These are phyloP conservation scores for Miichthys miiuy DNA, from an alignment of 2,797 vertebrate species.

Conservation along the genomic window DNA sequence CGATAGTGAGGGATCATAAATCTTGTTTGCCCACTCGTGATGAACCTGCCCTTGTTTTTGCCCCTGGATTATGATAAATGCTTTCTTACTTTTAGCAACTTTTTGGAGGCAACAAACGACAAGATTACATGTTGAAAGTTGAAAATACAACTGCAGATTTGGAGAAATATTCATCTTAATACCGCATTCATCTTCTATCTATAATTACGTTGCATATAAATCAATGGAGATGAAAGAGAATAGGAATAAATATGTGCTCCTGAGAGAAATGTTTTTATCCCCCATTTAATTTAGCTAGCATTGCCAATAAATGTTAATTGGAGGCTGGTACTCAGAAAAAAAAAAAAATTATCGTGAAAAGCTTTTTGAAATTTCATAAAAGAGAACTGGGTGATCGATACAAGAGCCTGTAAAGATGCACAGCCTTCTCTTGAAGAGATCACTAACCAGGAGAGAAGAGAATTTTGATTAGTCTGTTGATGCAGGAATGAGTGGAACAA, in stretches of 20 bases:
- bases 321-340: constrained; percentile 10
- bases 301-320: constrained; percentile 25
- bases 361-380: constrained; percentile 37
- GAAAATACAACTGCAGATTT: not conserved
- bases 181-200: not conserved
- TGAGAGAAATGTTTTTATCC: constrained; percentile 11
- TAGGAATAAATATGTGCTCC: not conserved
- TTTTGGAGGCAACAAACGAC: not conserved
- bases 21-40: not conserved
- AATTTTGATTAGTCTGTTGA: constrained; percentile 46
- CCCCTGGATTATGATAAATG: not conserved
- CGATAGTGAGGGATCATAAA: not conserved
- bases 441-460: constrained; percentile 27
- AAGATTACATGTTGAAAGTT: no score
- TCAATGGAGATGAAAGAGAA: not conserved
- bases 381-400: constrained; percentile 52
- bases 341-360: constrained; percentile 30
- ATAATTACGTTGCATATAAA: not conserved
- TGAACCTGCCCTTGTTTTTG: not conserved
- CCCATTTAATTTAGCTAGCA: constrained; percentile 4
- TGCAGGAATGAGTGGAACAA: no score
- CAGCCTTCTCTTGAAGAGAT: constrained; percentile 29
- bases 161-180: not conserved
- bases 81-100: not conserved
- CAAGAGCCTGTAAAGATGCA: constrained; percentile 32